Conservation (phyloP, 2,888 invertebrate genomes). For the Druceiella hillmani region DNA sequence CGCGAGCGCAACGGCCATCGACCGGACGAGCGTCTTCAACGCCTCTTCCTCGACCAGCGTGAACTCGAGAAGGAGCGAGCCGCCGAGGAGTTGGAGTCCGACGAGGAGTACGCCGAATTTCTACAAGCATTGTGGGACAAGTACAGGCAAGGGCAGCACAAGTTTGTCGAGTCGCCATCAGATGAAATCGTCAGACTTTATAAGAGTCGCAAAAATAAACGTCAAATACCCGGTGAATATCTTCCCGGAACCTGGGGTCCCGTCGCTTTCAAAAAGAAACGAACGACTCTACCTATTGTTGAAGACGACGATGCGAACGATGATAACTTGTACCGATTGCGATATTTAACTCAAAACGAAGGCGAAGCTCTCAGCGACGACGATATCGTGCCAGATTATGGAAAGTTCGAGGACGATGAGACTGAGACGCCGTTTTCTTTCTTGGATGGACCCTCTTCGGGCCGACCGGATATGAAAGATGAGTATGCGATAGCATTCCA, state of each 20-base stretch:
- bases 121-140: constrained; percentile 54
- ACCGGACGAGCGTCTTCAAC: too few species aligned
- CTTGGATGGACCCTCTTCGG: too few species aligned
- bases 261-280: constrained; percentile 47
- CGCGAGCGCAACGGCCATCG: too few species aligned
- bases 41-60: too few species aligned
- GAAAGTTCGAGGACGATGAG: too few species aligned
- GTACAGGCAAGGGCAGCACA: constrained; percentile 43
- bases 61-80: constrained; percentile 31
- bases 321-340: constrained; percentile 2
- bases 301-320: constrained; percentile 15
- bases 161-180: constrained; percentile 34
- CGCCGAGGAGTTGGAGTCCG: constrained; percentile 36
- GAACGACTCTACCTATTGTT: constrained; percentile 33
- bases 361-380: too few species aligned
- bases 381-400: too few species aligned
- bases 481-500: constrained; percentile 48
- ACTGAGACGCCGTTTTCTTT: too few species aligned
- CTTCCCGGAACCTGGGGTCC: constrained; percentile 40
- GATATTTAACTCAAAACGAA: background rate
- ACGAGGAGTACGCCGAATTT: constrained; percentile 50
- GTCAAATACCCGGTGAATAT: constrained; percentile 26
- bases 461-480: constrained; percentile 40
- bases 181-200: constrained; percentile 45
- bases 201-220: constrained; percentile 44